Evolutionary conservation across 2,797 vertebrate genomes (phyloP), one percentile per base, ranked within the genome.

Genomic region (Gymnopithys bicolor): DNA sequence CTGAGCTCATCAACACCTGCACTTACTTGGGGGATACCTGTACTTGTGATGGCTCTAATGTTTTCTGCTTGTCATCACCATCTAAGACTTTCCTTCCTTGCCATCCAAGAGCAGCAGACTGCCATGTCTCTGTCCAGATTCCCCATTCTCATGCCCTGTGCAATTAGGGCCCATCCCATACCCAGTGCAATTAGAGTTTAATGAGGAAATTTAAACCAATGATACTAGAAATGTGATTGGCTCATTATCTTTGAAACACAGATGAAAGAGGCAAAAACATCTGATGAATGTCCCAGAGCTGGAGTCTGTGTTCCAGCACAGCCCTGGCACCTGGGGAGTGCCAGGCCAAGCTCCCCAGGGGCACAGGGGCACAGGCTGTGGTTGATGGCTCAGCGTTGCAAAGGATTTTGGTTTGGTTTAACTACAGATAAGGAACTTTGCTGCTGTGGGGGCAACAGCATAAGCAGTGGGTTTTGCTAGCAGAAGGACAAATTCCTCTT

Each of bases 271-370:
- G 17, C 28, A 70, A 66, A 90, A 79, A 6, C 45, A 22, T 55
- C 51, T 63, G 77, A 70, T 27, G 52, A 63, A 64, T 33, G 33
- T 68, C 56, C 25, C 1, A 0, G 24, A 37, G 64, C 67, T 69
- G 63, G 39, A 82, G 45, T 23, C 74, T 11, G 24, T 62, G 66
- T 67, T 60, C 60, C 7, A 1, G 53, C 41, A 19, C 13, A 28
- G 39, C 19, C 59, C 11, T 11, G 16, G 41, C 55, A 48, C 55
- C 28, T 9, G 0, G 62, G 18, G 23, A 78, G 13, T 0, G 0
- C 41, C 1, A 0, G 53, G n/a, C 56, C 52, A n/a, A 48, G 62
- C 51, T 48, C 46, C 2, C 3, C 58, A 39, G 63, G 7, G 3
- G 35, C 51, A 25, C 58, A 39, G 63, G 7, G 3, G 35, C 51